Percentiles rank a stretch among this genome's conserved stretches.
These are phyloP conservation scores for Xestia c-nigrum DNA, from an alignment of 2,888 invertebrate species.

Conservation along the genomic window DNA sequence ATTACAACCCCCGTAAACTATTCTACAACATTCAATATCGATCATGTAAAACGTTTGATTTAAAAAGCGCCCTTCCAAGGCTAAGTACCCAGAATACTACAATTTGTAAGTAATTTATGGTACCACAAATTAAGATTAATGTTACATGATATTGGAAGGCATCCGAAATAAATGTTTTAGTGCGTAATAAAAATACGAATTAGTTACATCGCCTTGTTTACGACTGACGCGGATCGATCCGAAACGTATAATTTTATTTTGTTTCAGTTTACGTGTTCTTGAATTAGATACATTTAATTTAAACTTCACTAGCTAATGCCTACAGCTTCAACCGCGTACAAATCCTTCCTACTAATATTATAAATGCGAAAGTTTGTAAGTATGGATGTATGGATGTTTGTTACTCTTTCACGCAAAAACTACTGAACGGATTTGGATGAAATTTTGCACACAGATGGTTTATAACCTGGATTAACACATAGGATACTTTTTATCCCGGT, in stretches of 20 bases:
- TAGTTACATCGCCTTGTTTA: conserved; percentile 53
- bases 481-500: too few relatives aligned
- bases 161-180: conserved; percentile 58
- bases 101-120: conserved; percentile 63
- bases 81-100: conserved; percentile 56
- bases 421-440: too few relatives aligned
- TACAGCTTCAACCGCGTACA: too few relatives aligned
- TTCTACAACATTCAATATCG: conserved; percentile 42
- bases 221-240: conserved; percentile 42
- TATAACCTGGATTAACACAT: too few relatives aligned
- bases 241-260: conserved; percentile 15
- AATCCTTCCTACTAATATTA: too few relatives aligned
- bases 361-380: too few relatives aligned
- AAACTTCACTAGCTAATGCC: neutral
- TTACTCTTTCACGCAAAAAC: too few relatives aligned
- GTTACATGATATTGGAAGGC: conserved; percentile 58
- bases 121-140: conserved; percentile 65
- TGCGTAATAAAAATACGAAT: conserved; percentile 56
- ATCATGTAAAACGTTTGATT: conserved; percentile 38
- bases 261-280: conserved; percentile 8
- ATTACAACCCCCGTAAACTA: conserved; percentile 45
- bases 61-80: conserved; percentile 49
- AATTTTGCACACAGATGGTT: too few relatives aligned
- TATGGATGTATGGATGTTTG: too few relatives aligned
- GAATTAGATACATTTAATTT: neutral